Evolutionary conservation across 2,888 invertebrate genomes (phyloP).

Genomic region (Phengaris alcon): DNA sequence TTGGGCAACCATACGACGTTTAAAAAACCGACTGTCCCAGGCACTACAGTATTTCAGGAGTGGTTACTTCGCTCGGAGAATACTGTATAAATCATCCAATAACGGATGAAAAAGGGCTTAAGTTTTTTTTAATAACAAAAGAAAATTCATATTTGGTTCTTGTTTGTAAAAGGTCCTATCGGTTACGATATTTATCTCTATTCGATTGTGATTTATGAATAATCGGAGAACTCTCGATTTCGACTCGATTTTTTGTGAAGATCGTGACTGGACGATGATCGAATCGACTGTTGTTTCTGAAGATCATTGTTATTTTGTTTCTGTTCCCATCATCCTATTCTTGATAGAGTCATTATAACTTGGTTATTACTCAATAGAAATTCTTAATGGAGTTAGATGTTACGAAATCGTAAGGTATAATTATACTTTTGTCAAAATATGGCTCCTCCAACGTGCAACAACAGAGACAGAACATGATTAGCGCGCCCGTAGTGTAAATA

Average conservation of each 20-base stretch:
- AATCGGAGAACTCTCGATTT: neutral
- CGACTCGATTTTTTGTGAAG: neutral
- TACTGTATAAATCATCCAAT: too few species aligned
- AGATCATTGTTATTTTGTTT: neutral
- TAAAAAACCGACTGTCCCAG: too few species aligned
- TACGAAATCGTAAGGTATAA: neutral
- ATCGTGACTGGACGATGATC: constrained; percentile 11
- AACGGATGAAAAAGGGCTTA: too few species aligned
- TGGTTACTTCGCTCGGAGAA: too few species aligned
- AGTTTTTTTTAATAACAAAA: neutral
- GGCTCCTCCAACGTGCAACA: too few species aligned
- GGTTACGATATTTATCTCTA: neutral
- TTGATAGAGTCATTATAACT: neutral
- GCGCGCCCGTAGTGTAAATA: too few species aligned
- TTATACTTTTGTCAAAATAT: neutral
- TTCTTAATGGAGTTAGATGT: neutral
- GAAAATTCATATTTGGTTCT: neutral
- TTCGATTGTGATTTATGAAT: neutral
- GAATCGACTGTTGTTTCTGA: neutral
- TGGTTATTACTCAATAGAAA: constrained; percentile 10
- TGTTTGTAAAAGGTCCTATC: neutral
- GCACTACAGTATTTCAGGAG: too few species aligned
- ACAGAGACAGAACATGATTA: too few species aligned
- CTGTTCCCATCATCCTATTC: neutral
- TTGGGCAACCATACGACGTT: too few species aligned